Percentiles rank a stretch among this genome's conserved stretches.
These are phyloP conservation scores for Agelas oroides DNA, from an alignment of 37 sponge, comb jelly and placozoan genomes.

Conservation along the genomic window DNA sequence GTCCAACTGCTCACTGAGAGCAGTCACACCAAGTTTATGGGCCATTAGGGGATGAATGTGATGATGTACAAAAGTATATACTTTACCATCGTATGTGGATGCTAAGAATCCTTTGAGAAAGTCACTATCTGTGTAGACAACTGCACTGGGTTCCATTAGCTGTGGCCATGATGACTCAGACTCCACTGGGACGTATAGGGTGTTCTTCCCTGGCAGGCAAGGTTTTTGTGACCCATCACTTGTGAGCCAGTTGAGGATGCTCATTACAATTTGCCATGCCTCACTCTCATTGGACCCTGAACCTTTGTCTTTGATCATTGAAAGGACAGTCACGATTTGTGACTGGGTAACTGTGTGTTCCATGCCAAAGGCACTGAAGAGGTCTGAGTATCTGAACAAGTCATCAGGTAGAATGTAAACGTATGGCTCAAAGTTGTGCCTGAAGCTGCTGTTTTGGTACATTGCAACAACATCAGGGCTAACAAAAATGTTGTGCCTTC, in stretches of 20 bases:
- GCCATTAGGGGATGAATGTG: constrained; percentile 15
- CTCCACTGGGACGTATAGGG: constrained; percentile 44
- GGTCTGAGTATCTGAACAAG: constrained; percentile 1
- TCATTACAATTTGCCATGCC: constrained; percentile 41
- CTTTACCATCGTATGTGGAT: background rate
- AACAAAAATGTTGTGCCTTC: constrained; percentile 37
- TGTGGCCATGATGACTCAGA: constrained; percentile 13
- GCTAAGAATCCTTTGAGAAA: constrained; percentile 8
- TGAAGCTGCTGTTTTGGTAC: constrained; percentile 18
- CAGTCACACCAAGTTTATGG: constrained; percentile 12
- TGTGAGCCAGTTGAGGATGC: constrained; percentile 58
- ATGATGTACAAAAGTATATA: constrained; percentile 19
- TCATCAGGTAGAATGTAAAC: constrained; percentile 49
- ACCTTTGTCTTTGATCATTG: constrained; percentile 31
- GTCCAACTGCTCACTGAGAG: constrained; percentile 43
- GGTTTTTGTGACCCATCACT: constrained; percentile 2
- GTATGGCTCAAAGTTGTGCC: constrained; percentile 44
- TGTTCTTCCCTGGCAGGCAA: background rate
- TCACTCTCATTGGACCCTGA: background rate
- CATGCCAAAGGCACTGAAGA: constrained; percentile 54
- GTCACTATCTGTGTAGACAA: constrained; percentile 48
- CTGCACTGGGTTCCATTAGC: constrained; percentile 10
- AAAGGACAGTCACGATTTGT: constrained; percentile 49
- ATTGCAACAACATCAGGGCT: constrained; percentile 14
- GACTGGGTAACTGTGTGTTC: background rate